Percentiles rank a stretch among this genome's conserved stretches.
These are phyloP conservation scores for Melanophora roralis DNA, from an alignment of 2,888 invertebrate genomes.

Conservation along the genomic window DNA sequence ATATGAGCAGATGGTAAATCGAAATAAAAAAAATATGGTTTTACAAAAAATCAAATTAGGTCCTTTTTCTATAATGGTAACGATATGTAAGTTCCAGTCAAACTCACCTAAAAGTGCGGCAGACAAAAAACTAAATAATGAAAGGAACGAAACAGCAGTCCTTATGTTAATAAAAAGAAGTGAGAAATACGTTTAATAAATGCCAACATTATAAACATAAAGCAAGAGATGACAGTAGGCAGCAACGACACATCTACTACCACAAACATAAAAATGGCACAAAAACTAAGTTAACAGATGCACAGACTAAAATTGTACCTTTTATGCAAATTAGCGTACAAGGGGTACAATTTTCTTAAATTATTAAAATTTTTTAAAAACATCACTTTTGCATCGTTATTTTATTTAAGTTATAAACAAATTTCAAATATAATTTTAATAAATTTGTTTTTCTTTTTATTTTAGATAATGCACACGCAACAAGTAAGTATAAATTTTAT, in stretches of 20 bases:
- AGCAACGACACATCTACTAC: conserved; percentile 15
- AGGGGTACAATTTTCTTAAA: not conserved
- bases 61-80: too few species aligned
- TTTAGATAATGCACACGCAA: conserved; percentile 31
- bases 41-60: too few species aligned
- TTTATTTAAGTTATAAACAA: not conserved
- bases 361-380: too few species aligned
- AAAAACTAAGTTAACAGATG: conserved; percentile 39
- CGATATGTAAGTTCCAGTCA: too few species aligned
- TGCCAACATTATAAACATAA: conserved; percentile 55
- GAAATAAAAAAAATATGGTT: too few species aligned
- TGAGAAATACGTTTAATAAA: conserved; percentile 60
- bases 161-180: conserved; percentile 58
- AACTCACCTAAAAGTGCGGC: not conserved
- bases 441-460: conserved; percentile 5
- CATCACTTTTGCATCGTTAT: too few species aligned
- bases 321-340: conserved; percentile 5
- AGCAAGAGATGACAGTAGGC: conserved; percentile 12
- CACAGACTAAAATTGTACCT: conserved; percentile 4
- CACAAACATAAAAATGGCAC: conserved; percentile 45
- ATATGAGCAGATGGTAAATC: too few species aligned
- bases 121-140: conserved; percentile 9
- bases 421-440: not conserved
- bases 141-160: conserved; percentile 38
- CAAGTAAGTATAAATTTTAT: conserved; percentile 31